phyloP scores from a whole-genome alignment of 2,888 invertebrate species.

The Cryptocephalus primarius region DNA sequence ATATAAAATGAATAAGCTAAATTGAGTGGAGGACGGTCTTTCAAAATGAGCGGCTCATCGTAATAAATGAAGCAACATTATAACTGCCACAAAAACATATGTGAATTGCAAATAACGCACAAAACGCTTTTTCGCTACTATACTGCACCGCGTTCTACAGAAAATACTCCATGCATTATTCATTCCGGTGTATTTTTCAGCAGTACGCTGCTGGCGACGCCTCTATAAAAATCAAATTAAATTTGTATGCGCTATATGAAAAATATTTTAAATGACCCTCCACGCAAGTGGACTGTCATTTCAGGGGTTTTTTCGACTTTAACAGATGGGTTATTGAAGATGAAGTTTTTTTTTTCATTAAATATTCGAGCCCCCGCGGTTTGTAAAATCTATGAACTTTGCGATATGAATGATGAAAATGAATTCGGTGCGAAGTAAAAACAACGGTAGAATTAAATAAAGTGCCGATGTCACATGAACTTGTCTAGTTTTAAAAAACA shows the following conservation, averaged over 20 bases:
- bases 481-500: no score
- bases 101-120: constrained; percentile 9
- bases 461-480: no score
- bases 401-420: no score
- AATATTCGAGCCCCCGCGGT: no score
- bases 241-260: neutral
- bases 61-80: constrained; percentile 10
- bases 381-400: no score
- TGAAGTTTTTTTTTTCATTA: no score
- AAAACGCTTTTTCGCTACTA: constrained; percentile 2
- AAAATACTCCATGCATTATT: constrained; percentile 8
- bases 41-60: constrained; percentile 10
- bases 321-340: no score
- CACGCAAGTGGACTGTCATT: no score
- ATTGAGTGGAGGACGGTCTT: constrained; percentile 16
- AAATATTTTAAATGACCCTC: no score
- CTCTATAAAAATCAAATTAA: constrained; percentile 7
- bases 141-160: neutral
- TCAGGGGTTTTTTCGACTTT: no score
- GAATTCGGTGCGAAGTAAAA: no score
- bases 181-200: constrained; percentile 7
- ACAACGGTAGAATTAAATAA: no score
- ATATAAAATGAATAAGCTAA: constrained; percentile 14
- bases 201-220: constrained; percentile 2
- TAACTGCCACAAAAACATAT: constrained; percentile 9